Evolutionary conservation across 2,888 invertebrate genomes (phyloP).

Genomic region (Sinhomidia bicolor): DNA sequence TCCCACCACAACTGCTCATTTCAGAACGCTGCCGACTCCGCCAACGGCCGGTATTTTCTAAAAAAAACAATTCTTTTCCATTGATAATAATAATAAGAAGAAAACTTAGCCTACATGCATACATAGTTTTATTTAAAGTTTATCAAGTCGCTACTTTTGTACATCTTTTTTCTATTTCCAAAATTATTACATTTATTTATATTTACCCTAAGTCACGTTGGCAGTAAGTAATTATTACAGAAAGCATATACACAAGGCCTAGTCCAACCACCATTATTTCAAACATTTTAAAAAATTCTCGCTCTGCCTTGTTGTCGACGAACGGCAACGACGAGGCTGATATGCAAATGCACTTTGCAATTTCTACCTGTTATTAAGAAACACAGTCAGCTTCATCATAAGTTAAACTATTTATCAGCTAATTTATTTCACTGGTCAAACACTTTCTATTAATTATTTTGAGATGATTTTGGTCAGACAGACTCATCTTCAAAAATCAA

Average conservation of each 20-base stretch:
- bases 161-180: not conserved
- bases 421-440: too few relatives aligned
- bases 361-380: not conserved
- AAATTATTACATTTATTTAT: not conserved
- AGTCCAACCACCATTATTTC: conserved; percentile 8
- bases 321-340: not conserved
- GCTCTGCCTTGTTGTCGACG: not conserved
- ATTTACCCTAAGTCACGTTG: too few relatives aligned
- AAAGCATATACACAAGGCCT: not conserved
- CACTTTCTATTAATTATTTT: too few relatives aligned
- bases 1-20: conserved; percentile 35
- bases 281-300: not conserved
- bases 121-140: too few relatives aligned
- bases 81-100: not conserved
- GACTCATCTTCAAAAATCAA: too few relatives aligned
- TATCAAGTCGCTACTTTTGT: not conserved
- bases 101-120: too few relatives aligned
- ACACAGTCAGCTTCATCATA: not conserved
- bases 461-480: too few relatives aligned
- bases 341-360: not conserved
- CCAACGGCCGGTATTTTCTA: conserved; percentile 77
- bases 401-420: not conserved
- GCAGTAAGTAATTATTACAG: too few relatives aligned
- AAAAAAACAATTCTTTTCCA: conserved; percentile 20
- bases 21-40: conserved; percentile 66